Percentiles rank a stretch among this genome's conserved stretches.
Conservation (phyloP, 1,140 invertebrate genomes). For the Caenorhabditis inopinata region DNA sequence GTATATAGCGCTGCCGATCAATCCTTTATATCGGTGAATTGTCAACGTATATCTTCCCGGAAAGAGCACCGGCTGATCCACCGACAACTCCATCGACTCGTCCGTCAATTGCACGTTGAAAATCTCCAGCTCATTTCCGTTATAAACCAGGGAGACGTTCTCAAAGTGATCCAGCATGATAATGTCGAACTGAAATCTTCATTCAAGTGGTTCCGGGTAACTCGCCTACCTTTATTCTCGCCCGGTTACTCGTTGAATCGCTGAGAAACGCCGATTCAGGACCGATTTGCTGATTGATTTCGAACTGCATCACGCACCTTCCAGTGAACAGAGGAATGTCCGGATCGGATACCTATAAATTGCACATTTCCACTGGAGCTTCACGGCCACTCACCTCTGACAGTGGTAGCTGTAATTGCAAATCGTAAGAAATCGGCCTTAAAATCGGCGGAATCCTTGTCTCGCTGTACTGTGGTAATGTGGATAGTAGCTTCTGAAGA, state of each 20-base stretch:
- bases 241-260: conserved; percentile 18
- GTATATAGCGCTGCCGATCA: conserved; percentile 35
- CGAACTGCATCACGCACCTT: conserved; percentile 28
- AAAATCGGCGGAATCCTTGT: conserved; percentile 14
- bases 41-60: conserved; percentile 35
- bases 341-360: conserved; percentile 20
- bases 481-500: neutral
- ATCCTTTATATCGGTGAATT: conserved; percentile 39
- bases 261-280: conserved; percentile 22
- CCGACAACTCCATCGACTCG: conserved; percentile 31
- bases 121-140: conserved; percentile 24
- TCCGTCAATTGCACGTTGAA: conserved; percentile 36
- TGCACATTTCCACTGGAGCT: neutral
- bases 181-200: conserved; percentile 6
- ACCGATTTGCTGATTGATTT: conserved; percentile 24
- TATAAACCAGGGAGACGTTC: conserved; percentile 31
- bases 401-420: conserved; percentile 38
- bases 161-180: conserved; percentile 36
- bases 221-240: neutral
- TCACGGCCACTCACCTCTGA: neutral
- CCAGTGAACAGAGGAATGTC: conserved; percentile 38
- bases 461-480: conserved; percentile 4
- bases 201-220: neutral
- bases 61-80: conserved; percentile 28
- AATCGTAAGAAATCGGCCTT: conserved; percentile 6